Evolutionary conservation across 2,797 vertebrate genomes (phyloP), one percentile per base, ranked within the genome.

Genomic region (Ctenosaura bakeri): DNA sequence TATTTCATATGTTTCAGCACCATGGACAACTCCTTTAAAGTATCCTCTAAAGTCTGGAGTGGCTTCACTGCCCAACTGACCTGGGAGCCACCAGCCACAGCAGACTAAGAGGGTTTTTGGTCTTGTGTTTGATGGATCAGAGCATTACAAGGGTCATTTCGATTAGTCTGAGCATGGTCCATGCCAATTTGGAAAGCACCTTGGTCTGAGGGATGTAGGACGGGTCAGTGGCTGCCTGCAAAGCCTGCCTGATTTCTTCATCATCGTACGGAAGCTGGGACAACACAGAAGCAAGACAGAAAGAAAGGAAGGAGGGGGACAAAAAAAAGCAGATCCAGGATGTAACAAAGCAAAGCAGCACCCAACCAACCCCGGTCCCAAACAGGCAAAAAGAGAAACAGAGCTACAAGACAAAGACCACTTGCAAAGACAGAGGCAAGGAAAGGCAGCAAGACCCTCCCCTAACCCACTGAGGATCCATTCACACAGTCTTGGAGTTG

Each of bases 141-240:
- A 38, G 46, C 54, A 80, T 71, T 8, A 26, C 35, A 71, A 80
- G 35, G 54, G 29, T 20, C 2, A 29, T 10, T 76, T 38, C 32
- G 26, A 29, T 5, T 14, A 3, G n/a, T 32, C 64, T 42, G 35
- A 80, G 54, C 14, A 50, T 56, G n/a, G n/a, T 29, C 42, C 62
- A 62, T 88, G 93, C 90, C 73, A 96, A 54, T 54, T 32, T 42
- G 50, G 64, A 16, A 78, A 56, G 95, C 97, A 97, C 97, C 97
- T 98, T 98, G 86, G 98, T 97, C 91, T 98, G 96, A 94, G 97
- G 97, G 89, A 97, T 94, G 93, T 96, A 96, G 32, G 66, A 69
- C 96, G 97, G 97, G 94, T 96, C 96, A 97, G 97, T 97, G 95
- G 97, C 97, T 87, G 97, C 96, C 76, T 98, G 97, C 93, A 98